Conservation (phyloP, 2,797 vertebrate species). For the Graptemys geographica region DNA sequence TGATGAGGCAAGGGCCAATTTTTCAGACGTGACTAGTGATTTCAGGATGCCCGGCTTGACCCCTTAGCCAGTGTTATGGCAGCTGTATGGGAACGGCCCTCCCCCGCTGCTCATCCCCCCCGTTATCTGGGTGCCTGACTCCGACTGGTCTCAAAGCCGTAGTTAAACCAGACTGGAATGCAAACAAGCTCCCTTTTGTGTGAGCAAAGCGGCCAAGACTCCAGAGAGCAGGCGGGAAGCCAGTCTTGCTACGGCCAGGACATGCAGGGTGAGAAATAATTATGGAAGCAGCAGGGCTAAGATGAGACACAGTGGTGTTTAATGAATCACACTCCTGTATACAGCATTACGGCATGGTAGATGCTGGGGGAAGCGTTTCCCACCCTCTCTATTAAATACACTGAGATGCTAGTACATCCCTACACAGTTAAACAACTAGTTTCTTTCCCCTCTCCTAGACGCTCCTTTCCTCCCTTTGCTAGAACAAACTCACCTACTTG, state of each 20-base stretch:
- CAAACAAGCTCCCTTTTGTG: neutral
- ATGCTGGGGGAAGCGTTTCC: fast-evolving
- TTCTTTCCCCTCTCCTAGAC: fast-evolving
- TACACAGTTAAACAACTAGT: neutral
- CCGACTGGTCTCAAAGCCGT: neutral
- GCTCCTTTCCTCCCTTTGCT: fast-evolving
- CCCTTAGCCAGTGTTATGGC: fast-evolving
- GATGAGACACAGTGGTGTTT: conserved; percentile 5
- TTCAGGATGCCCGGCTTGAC: neutral
- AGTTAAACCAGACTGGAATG: neutral
- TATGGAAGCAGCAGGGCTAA: neutral
- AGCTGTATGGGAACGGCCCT: too few species aligned
- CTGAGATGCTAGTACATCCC: fast-evolving
- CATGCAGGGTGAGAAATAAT: neutral
- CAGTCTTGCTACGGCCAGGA: fast-evolving
- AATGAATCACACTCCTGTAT: neutral
- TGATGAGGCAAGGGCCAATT: neutral
- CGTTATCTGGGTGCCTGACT: neutral
- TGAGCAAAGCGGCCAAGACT: neutral
- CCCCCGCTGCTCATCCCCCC: too few species aligned
- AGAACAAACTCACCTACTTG: neutral
- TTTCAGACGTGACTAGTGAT: fast-evolving
- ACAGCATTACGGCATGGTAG: fast-evolving
- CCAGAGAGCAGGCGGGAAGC: neutral
- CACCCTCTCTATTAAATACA: neutral